These are phyloP conservation scores for Grantiella picta DNA, from an alignment of 2,113 vertebrate genomes.

Conservation along the genomic window DNA sequence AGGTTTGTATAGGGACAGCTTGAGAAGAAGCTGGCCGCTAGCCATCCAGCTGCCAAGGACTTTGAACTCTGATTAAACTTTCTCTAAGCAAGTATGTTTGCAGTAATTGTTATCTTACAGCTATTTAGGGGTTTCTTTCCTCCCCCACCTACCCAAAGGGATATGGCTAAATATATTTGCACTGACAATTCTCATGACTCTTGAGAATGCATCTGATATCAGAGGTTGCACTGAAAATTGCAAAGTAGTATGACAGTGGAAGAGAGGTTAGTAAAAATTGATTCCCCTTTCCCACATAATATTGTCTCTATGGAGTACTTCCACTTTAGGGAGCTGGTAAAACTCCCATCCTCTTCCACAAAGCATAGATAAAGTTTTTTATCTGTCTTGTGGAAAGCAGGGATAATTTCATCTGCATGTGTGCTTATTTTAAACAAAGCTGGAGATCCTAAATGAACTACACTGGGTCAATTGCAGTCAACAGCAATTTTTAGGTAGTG, in stretches of 20 bases:
- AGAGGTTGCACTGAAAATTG: conserved; percentile 31
- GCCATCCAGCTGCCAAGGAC: conserved; percentile 22
- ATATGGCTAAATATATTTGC: conserved; percentile 61
- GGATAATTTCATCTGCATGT: not conserved
- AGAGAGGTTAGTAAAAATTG: not conserved
- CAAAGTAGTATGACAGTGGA: not conserved
- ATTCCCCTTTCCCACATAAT: conserved; percentile 35
- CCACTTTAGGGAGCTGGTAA: not conserved
- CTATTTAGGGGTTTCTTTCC: conserved; percentile 46
- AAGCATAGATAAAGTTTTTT: not conserved
- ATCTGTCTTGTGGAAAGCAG: not conserved
- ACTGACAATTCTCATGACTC: conserved; percentile 39
- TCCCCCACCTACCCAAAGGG: conserved; percentile 43
- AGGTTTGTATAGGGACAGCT: not conserved
- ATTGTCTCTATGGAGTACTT: conserved; percentile 3
- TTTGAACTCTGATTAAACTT: conserved; percentile 29
- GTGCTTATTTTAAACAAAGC: not conserved
- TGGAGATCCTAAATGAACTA: not conserved
- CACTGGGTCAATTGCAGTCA: not conserved
- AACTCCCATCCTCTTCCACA: not conserved
- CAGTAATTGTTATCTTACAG: conserved; percentile 43
- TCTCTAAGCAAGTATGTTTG: conserved; percentile 43
- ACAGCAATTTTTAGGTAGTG: not conserved
- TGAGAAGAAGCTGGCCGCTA: conserved; percentile 6
- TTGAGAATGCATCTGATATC: not conserved